These are phyloP conservation scores for Lepus americanus DNA, from an alignment of 2,113 vertebrate genomes.

Conservation along the genomic window DNA sequence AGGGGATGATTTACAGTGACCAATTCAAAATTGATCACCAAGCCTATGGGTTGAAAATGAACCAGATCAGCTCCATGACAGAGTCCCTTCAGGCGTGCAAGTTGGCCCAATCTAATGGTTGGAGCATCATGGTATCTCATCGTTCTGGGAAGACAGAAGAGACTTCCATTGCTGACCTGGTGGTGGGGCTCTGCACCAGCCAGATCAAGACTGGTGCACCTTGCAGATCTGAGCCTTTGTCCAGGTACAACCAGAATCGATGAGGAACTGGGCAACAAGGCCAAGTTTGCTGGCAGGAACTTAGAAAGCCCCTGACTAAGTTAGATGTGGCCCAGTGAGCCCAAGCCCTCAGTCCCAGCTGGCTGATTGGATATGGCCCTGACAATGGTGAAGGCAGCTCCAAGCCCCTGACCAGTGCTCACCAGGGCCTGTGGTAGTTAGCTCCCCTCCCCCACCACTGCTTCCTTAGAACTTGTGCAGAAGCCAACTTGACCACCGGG, in stretches of 20 bases:
- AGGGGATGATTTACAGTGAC: constrained; percentile 95
- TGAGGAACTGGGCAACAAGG: constrained; percentile 93
- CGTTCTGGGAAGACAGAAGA: constrained; percentile 95
- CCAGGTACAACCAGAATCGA: constrained; percentile 96
- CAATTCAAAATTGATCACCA: constrained; percentile 95
- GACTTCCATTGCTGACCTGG: constrained; percentile 95
- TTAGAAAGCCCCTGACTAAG: constrained; percentile 91
- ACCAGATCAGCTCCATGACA: constrained; percentile 95
- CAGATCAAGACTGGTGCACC: constrained; percentile 92
- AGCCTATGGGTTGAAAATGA: constrained; percentile 93
- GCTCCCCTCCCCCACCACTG: background rate
- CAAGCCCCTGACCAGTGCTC: constrained; percentile 58
- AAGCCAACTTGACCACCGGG: background rate
- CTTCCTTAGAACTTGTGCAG: constrained; percentile 67
- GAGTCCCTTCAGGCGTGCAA: constrained; percentile 96
- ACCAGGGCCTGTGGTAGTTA: constrained; percentile 57
- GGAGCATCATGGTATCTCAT: constrained; percentile 96
- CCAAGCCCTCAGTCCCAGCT: constrained; percentile 55
- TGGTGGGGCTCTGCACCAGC: constrained; percentile 95
- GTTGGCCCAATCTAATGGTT: constrained; percentile 93
- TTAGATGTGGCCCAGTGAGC: constrained; percentile 64
- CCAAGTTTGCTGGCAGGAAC: constrained; percentile 92
- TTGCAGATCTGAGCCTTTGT: constrained; percentile 92
- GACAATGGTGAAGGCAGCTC: constrained; percentile 82
- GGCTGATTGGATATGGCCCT: constrained; percentile 63